Conservation (phyloP, 1,140 invertebrate genomes). For the Zaprionus kolodkinae region DNA sequence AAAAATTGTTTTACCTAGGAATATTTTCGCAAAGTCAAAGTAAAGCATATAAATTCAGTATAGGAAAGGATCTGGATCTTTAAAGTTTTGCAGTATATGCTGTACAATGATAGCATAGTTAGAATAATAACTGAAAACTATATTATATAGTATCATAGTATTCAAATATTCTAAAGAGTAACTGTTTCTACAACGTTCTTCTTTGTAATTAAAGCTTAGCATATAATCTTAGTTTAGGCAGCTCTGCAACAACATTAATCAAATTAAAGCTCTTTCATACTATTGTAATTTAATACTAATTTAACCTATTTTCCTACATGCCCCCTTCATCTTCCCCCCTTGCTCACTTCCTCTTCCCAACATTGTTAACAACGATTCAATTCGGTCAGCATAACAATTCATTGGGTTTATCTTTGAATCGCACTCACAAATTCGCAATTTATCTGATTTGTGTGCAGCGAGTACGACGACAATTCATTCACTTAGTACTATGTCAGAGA, state of each 20-base stretch:
- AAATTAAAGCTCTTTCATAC: too few species aligned
- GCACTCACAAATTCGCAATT: conserved; percentile 43
- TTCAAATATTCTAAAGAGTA: too few species aligned
- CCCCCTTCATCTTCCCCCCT: not conserved
- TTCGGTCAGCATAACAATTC: conserved; percentile 41
- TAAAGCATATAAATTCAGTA: not conserved
- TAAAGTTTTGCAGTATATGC: too few species aligned
- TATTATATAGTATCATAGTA: too few species aligned
- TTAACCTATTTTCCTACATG: not conserved
- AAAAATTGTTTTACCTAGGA: not conserved
- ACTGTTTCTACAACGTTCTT: too few species aligned
- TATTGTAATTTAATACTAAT: not conserved
- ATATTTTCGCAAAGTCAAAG: not conserved
- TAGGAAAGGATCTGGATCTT: too few species aligned
- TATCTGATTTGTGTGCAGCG: conserved; percentile 43
- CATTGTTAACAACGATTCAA: conserved; percentile 30
- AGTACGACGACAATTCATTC: conserved; percentile 43
- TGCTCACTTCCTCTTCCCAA: conserved; percentile 8
- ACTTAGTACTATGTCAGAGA: conserved; percentile 10
- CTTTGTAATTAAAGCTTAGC: too few species aligned
- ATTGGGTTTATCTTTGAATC: conserved; percentile 42
- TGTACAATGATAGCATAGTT: too few species aligned
- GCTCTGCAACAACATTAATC: too few species aligned
- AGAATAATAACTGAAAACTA: too few species aligned
- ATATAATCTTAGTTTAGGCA: too few species aligned